Conservation (phyloP, 2,113 vertebrate species). For the Pseudonaja textilis region DNA sequence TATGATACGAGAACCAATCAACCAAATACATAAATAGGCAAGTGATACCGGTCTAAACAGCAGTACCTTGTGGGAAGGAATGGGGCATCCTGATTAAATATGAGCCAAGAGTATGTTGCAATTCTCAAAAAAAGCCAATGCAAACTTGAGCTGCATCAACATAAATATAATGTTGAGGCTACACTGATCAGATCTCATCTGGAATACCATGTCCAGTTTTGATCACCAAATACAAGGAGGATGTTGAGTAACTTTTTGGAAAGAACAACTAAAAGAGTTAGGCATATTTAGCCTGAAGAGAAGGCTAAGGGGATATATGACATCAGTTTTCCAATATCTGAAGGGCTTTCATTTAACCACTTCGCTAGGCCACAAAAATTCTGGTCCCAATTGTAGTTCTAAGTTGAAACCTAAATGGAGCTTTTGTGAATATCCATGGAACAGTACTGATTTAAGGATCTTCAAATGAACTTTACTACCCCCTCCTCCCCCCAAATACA, state of each 20-base stretch:
- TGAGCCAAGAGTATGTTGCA: neutral
- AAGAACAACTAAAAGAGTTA: neutral
- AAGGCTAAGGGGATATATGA: neutral
- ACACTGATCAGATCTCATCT: neutral
- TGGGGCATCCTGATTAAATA: neutral
- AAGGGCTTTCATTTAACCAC: neutral
- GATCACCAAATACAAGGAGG: neutral
- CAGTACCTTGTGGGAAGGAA: neutral
- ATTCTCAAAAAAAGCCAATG: neutral
- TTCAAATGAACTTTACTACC: neutral
- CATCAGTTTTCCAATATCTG: neutral
- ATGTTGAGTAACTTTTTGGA: neutral
- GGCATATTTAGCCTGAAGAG: neutral
- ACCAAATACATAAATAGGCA: neutral
- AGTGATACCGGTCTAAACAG: neutral
- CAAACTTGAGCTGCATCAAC: neutral
- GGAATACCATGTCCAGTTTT: neutral
- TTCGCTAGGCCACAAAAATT: neutral
- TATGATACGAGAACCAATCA: neutral
- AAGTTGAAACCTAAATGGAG: neutral
- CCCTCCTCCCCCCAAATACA: neutral
- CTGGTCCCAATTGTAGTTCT: neutral
- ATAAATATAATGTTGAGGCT: neutral
- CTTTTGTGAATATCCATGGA: neutral
- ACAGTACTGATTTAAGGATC: constrained; percentile 2